Evolutionary conservation across 2,797 vertebrate species (phyloP), one percentile per base, ranked within the genome.

Genomic region (Enteromius anoplus): DNA sequence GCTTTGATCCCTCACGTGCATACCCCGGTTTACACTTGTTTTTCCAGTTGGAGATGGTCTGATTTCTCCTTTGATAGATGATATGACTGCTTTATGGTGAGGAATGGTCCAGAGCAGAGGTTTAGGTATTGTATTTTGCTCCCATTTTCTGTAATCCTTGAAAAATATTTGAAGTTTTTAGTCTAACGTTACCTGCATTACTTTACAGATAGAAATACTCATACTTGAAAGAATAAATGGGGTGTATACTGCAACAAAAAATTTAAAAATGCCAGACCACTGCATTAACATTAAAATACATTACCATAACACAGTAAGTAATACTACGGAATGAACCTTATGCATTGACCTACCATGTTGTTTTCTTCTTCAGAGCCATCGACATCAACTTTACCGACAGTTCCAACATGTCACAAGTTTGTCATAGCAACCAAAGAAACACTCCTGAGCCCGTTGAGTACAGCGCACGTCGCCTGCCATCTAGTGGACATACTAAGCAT

Each of bases 71-170:
- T 15, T 79, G 9, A 55, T 69, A 29, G 55, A 15, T 71, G 71
- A 7, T 71, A 26, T 53, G 19, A 23, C 19, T 42, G 69, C 1
- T 69, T 80, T 75, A 11, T 62, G 62, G 23, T 49, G 26, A 32
- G 60, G 60, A 34, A 55, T 32, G 29, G 62, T 21, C 85, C 79
- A 75, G 12, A 45, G 11, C 37, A 81, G 12, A 37, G 55, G 11
- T 37, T 80, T 53, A 15, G 42, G 37, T 29, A 60, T 80, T 15
- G 76, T 69, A 26, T 23, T 75, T 42, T 84, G 64, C 68, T 87
- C 83, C 88, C 85, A 88, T 53, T 81, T 78, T 75, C 84, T 87
- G 76, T 88, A 90, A 85, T 89, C 84, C 89, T 90, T 23, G 14
- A 80, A 53, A 69, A 58, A 40, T 1, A 15, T 78, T 45, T 45